A percentile compares a stretch with the other conserved stretches of the same genome.
Conservation (phyloP, 2,113 vertebrate species). For the Cryptomyrus ogoouensis region DNA sequence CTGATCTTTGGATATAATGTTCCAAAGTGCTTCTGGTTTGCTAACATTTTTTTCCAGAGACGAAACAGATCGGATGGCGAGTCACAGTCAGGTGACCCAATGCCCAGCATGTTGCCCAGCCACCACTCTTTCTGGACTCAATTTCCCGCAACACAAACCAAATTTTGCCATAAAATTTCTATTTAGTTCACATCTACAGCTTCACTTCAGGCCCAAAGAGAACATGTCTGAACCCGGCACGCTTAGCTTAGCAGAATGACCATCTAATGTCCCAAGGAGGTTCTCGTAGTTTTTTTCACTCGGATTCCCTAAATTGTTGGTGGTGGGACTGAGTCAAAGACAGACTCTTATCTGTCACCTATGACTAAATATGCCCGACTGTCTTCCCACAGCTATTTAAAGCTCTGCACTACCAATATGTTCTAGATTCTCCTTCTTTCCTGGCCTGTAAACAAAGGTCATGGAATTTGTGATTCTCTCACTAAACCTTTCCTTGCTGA, state of each 20-base stretch:
- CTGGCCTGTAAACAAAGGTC: neutral
- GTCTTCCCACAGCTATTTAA: constrained; percentile 13
- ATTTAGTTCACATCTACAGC: neutral
- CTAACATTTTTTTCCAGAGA: constrained; percentile 1
- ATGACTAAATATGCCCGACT: neutral
- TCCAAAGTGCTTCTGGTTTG: neutral
- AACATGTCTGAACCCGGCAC: neutral
- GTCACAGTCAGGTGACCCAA: neutral
- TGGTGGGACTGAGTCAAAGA: neutral
- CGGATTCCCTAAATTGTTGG: neutral
- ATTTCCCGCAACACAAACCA: neutral
- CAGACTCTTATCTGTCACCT: neutral
- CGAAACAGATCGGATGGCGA: neutral
- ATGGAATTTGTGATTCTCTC: neutral
- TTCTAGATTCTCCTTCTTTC: neutral
- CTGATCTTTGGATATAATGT: neutral
- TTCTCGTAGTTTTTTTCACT: neutral
- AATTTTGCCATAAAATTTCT: neutral
- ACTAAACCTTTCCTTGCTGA: neutral
- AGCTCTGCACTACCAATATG: neutral
- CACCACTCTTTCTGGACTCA: neutral
- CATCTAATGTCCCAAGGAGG: neutral
- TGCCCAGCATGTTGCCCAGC: neutral
- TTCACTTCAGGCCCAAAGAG: neutral
- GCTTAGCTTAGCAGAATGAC: neutral